Percentiles rank a stretch among this genome's conserved stretches.
phyloP scores from a whole-genome alignment of 2,888 invertebrate genomes.

The Bembecia ichneumoniformis region DNA sequence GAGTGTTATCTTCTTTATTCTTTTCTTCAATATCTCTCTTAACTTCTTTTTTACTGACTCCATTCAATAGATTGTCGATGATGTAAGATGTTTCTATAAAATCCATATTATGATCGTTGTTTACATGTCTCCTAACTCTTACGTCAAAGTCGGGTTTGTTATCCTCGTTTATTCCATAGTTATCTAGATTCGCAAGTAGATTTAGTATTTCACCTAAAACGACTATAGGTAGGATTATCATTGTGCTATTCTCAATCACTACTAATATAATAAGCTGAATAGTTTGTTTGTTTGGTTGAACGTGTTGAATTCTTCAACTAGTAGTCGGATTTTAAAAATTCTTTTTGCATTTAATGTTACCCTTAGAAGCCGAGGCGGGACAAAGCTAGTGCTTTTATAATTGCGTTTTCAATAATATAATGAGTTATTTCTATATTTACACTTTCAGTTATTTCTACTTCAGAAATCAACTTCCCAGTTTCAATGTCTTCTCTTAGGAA shows the following conservation, averaged over 20 bases:
- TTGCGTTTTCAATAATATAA: too few species aligned
- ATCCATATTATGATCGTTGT: not conserved
- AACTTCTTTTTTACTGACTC: not conserved
- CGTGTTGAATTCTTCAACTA: too few species aligned
- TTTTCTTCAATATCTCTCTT: not conserved
- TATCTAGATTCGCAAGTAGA: constrained; percentile 19
- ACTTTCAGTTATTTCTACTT: too few species aligned
- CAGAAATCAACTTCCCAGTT: too few species aligned
- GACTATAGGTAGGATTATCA: constrained; percentile 11
- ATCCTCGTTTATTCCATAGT: constrained; percentile 22
- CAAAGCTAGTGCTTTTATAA: too few species aligned
- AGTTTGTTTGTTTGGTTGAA: too few species aligned
- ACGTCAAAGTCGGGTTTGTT: constrained; percentile 12
- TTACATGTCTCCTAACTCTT: constrained; percentile 16
- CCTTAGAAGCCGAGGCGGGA: too few species aligned
- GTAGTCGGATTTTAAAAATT: too few species aligned
- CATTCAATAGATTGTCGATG: not conserved
- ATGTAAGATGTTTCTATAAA: not conserved
- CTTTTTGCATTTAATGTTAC: too few species aligned
- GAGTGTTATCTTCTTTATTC: not conserved
- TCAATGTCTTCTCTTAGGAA: too few species aligned
- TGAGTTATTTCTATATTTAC: too few species aligned
- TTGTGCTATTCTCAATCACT: not conserved
- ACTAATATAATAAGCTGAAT: too few species aligned
- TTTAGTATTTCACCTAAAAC: constrained; percentile 16